Conservation (phyloP, 2,888 invertebrate species). For the Heterodera filipjevi region DNA sequence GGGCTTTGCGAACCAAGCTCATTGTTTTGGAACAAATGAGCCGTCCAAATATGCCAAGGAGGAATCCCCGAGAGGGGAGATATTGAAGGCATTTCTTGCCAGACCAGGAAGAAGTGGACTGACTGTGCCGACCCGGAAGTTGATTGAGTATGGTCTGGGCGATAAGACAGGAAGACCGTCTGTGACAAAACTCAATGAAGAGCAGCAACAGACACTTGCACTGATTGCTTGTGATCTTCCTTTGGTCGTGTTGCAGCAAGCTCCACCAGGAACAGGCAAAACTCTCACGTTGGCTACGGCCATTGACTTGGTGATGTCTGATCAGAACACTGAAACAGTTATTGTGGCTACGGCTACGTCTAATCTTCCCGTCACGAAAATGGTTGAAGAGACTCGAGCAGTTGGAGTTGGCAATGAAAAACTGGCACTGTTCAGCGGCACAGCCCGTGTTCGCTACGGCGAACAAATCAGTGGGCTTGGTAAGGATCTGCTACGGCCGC, state of each 20-base stretch:
- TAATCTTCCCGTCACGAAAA: background rate
- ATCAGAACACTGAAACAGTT: too few species aligned
- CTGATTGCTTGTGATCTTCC: background rate
- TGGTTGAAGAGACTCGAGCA: background rate
- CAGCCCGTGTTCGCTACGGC: slow-evolving; percentile 1
- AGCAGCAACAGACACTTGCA: background rate
- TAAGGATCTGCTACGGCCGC: background rate
- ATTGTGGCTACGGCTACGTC: background rate
- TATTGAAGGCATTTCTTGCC: background rate
- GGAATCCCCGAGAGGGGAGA: background rate
- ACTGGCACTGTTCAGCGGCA: background rate
- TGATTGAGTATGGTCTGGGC: background rate
- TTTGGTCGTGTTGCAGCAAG: background rate
- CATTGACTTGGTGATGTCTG: background rate
- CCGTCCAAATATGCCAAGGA: background rate
- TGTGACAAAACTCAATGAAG: background rate
- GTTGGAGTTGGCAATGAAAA: background rate
- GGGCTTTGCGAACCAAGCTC: background rate
- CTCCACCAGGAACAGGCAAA: background rate
- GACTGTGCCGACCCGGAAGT: background rate
- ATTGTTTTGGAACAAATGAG: background rate
- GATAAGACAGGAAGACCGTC: background rate
- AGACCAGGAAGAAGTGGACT: background rate
- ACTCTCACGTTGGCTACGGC: background rate
- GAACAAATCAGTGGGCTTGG: background rate